Base-by-base conservation (phyloP, 2,113 vertebrate genomes). In the Hypomesus transpacificus region DNA sequence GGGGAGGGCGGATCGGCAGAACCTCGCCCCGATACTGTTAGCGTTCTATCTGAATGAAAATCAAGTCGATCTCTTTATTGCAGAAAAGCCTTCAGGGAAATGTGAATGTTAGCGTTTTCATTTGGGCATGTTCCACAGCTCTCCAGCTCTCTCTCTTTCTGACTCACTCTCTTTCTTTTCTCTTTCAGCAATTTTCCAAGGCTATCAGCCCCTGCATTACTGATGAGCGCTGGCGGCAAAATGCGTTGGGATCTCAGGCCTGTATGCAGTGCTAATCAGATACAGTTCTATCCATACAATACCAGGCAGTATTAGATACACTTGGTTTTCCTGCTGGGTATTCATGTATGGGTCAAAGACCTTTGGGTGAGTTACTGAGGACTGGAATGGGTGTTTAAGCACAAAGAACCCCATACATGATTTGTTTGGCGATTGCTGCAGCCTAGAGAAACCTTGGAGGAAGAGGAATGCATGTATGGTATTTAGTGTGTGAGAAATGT, bases 21-120 rank as follows among this genome's bases (percentile, higher is more conserved):
- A 70, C 50, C 28, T 7, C 24, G 56, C 60, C 66, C 72, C 68
- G 76, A 74, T 74, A 78, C 59, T 17, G 63, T 75, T 62, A 73
- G 69, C 70, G 75, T 82, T 77, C 80, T 84, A 80, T 85, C 82
- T 79, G 81, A 86, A 84, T 87, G 79, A 80, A 87, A 85, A 88
- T 87, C 79, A 86, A 73, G 58, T 39, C 66, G 58, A 77, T 69
- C 31, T n/a, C 73, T 81, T 82, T 81, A 75, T 79, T 79, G 74
- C 80, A 69, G 71, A 75, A 63, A 71, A 66, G 75, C 68, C 82
- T 76, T 66, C 54, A 59, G 77, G 83, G 85, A 82, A 70, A 66
- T 68, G 68, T 56, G 71, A 80, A 79, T 71, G 79, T 79, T 81
- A 76, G 75, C 73, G 64, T 80, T 75, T 82, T 78, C 53, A 77